Evolutionary conservation across 37 sponge, comb jelly and placozoan genomes (phyloP).

Genomic region (Cladorhizidae sp.): DNA sequence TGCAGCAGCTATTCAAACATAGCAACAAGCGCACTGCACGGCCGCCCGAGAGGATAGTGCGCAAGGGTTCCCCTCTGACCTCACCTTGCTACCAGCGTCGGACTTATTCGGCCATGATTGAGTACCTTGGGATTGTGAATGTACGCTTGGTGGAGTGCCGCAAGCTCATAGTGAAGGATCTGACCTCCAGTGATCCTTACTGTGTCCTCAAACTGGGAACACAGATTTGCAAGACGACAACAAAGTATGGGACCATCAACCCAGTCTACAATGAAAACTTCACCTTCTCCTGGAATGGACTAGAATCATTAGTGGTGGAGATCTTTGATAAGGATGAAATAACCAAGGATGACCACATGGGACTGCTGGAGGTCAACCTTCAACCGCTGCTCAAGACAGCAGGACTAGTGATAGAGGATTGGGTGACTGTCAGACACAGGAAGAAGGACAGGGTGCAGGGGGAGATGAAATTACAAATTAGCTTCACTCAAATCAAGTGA

Average conservation of each 20-base stretch:
- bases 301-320: slow-evolving; percentile 58
- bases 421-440: slow-evolving; percentile 68
- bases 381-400: slow-evolving; percentile 19
- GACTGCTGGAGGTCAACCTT: slow-evolving; percentile 46
- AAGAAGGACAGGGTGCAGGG: slow-evolving; percentile 75
- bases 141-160: slow-evolving; percentile 57
- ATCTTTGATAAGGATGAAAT: slow-evolving; percentile 79
- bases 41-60: slow-evolving; percentile 54
- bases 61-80: slow-evolving; percentile 1
- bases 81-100: neutral
- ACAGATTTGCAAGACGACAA: slow-evolving; percentile 67
- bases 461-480: slow-evolving; percentile 45
- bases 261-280: slow-evolving; percentile 81
- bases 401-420: slow-evolving; percentile 32
- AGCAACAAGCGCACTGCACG: slow-evolving; percentile 23
- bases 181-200: slow-evolving; percentile 74
- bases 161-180: slow-evolving; percentile 62
- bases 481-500: slow-evolving; percentile 51
- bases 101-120: slow-evolving; percentile 62
- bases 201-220: slow-evolving; percentile 66
- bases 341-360: slow-evolving; percentile 82
- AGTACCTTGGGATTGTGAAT: slow-evolving; percentile 76
- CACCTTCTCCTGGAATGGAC: slow-evolving; percentile 83
- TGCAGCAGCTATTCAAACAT: slow-evolving; percentile 58
- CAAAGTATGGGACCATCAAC: slow-evolving; percentile 58